Conservation (phyloP, 2,797 vertebrate species). For the Cygnus olor region DNA sequence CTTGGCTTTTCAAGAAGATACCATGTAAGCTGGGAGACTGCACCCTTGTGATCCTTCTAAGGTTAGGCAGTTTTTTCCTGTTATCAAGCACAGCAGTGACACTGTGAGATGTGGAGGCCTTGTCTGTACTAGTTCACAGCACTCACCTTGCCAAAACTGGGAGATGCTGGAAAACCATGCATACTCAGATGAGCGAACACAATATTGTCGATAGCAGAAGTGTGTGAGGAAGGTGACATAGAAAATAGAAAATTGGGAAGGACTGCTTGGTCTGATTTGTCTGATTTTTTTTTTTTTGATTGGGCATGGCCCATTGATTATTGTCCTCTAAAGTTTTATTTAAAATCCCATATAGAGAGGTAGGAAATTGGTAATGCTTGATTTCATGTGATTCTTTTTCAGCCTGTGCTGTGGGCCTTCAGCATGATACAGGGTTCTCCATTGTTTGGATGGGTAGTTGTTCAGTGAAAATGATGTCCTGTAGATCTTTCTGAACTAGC, state of each 20-base stretch:
- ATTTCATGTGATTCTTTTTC: neutral
- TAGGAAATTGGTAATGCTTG: neutral
- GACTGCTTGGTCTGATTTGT: neutral
- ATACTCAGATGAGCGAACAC: neutral
- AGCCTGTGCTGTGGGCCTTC: neutral
- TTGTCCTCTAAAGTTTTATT: neutral
- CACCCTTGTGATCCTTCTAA: neutral
- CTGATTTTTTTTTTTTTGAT: neutral
- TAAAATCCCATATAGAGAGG: neutral
- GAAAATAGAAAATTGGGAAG: neutral
- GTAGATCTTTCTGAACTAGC: neutral
- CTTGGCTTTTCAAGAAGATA: slow-evolving; percentile 1
- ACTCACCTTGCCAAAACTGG: neutral
- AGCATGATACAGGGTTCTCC: neutral
- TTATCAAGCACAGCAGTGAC: neutral
- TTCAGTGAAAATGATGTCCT: neutral
- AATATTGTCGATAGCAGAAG: neutral
- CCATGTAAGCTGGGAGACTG: neutral
- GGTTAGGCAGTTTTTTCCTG: neutral
- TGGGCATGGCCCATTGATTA: neutral
- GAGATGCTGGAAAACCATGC: neutral
- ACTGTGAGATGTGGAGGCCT: neutral
- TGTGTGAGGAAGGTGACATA: neutral
- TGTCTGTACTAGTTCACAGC: neutral
- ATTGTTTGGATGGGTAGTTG: neutral